A percentile compares a stretch with the other conserved stretches of the same genome.
Evolutionary conservation across 1,140 invertebrate genomes (phyloP).

Genomic region (Sitophilus oryzae): DNA sequence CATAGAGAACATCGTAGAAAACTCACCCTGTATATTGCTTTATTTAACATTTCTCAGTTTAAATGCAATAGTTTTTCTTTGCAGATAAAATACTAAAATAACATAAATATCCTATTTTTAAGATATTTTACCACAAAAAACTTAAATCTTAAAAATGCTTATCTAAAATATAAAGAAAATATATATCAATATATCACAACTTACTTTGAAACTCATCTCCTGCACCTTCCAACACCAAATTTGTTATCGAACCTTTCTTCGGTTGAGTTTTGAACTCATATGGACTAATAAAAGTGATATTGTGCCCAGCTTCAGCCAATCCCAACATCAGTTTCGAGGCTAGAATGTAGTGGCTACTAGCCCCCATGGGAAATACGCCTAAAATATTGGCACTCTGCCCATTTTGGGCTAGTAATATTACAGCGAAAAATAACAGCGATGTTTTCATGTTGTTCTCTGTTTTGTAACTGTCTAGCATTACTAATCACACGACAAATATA

Average conservation of each 20-base stretch:
- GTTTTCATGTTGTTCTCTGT: too few relatives aligned
- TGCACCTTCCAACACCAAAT: slow-evolving; percentile 16
- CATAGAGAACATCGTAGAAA: too few relatives aligned
- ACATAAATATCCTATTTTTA: background rate
- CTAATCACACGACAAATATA: too few relatives aligned
- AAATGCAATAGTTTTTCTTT: background rate
- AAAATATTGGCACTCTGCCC: slow-evolving; percentile 52
- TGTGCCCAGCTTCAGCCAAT: slow-evolving; percentile 57
- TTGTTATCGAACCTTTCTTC: slow-evolving; percentile 30
- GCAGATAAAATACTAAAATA: background rate
- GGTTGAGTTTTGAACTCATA: slow-evolving; percentile 48
- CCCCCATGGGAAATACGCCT: slow-evolving; percentile 56
- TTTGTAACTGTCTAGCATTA: too few relatives aligned
- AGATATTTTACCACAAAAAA: too few relatives aligned
- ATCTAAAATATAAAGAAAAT: background rate
- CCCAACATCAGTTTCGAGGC: slow-evolving; percentile 58
- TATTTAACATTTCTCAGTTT: too few relatives aligned
- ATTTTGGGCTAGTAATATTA: too few relatives aligned
- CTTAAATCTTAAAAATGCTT: background rate
- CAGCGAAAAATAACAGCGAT: too few relatives aligned
- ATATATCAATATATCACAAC: background rate
- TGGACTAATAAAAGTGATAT: slow-evolving; percentile 63
- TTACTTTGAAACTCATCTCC: slow-evolving; percentile 9
- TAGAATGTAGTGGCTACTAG: slow-evolving; percentile 64
- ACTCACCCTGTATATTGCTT: too few relatives aligned